Conservation (phyloP, 2,888 invertebrate species). For the Drosophila borealis region DNA sequence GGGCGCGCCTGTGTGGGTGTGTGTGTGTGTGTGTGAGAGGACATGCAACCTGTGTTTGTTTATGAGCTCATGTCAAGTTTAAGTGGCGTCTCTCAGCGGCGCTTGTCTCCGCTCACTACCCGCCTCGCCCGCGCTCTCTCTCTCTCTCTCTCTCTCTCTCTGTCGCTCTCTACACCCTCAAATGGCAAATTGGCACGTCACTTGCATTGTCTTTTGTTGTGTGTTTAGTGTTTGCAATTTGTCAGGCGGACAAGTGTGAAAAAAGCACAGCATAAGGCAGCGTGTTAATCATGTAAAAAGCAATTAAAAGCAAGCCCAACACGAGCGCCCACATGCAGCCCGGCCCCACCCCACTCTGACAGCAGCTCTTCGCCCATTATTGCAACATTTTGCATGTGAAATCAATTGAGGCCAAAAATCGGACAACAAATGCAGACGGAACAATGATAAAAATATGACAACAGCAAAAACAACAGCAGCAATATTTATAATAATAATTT, state of each 20-base stretch:
- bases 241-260: slow-evolving; percentile 39
- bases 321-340: background rate
- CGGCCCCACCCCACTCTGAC: too few species aligned
- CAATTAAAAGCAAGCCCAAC: slow-evolving; percentile 52
- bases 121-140: background rate
- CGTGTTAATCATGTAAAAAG: slow-evolving; percentile 62
- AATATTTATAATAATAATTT: slow-evolving; percentile 48
- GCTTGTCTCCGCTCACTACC: slow-evolving; percentile 10
- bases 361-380: background rate
- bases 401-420: slow-evolving; percentile 23
- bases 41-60: slow-evolving; percentile 66
- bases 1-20: slow-evolving; percentile 6
- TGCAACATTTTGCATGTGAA: slow-evolving; percentile 14
- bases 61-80: slow-evolving; percentile 63
- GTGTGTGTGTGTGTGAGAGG: slow-evolving; percentile 33
- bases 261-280: slow-evolving; percentile 18
- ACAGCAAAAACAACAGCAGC: slow-evolving; percentile 4
- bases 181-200: slow-evolving; percentile 59
- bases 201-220: slow-evolving; percentile 56
- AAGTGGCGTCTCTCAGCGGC: slow-evolving; percentile 58
- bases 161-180: slow-evolving; percentile 20
- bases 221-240: slow-evolving; percentile 48
- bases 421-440: slow-evolving; percentile 17
- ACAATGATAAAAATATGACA: slow-evolving; percentile 4
- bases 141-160: background rate